Base-by-base conservation (phyloP, 2,113 vertebrate species). In the Dolichallabes microphthalmus region DNA sequence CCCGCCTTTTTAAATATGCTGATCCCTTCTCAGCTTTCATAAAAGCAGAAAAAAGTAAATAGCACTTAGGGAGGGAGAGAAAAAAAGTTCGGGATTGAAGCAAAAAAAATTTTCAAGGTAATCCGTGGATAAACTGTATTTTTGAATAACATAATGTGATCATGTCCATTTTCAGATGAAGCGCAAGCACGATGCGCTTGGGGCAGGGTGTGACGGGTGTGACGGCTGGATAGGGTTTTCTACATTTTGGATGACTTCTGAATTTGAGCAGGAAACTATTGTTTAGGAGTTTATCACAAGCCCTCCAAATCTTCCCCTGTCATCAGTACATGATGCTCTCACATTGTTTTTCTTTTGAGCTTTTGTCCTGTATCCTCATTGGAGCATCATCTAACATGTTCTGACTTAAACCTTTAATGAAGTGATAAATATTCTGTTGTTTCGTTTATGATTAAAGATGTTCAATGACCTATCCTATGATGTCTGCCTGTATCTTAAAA, bases 61-160 rank as follows among this genome's bases (percentile, higher is more conserved):
- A 82, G 80, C 87, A 66, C 71, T 75, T 57, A 80, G 52, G 50
- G 39, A 25, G 39, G 39, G 12, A 11, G 12, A 11, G 13, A 3
- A 9, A 15, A n/a, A 83, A 86, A 83, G 81, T 80, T 83, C 10
- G 71, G 82, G 73, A 84, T 86, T n/a, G 45, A n/a, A 69, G 79
- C 57, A n/a, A n/a, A n/a, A n/a, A n/a, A n/a, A n/a, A n/a, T 27
- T 27, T 55, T 25, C 0, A 52, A 73, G 64, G 73, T 89, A 89
- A 89, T 89, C 82, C 77, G 10, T 73, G 66, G 80, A 82, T 88
- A 85, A 88, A 85, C 69, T 68, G 75, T 82, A 83, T 86, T 86
- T 88, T 87, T 80, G 30, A 82, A 85, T 71, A 86, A 73, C 75
- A 50, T 80, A 87, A 79, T 69, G 30, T 83, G 79, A 87, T 85